A percentile compares a stretch with the other conserved stretches of the same genome.
These are phyloP conservation scores for Acropternis orthonyx DNA, from an alignment of 2,797 vertebrate genomes.

Conservation along the genomic window DNA sequence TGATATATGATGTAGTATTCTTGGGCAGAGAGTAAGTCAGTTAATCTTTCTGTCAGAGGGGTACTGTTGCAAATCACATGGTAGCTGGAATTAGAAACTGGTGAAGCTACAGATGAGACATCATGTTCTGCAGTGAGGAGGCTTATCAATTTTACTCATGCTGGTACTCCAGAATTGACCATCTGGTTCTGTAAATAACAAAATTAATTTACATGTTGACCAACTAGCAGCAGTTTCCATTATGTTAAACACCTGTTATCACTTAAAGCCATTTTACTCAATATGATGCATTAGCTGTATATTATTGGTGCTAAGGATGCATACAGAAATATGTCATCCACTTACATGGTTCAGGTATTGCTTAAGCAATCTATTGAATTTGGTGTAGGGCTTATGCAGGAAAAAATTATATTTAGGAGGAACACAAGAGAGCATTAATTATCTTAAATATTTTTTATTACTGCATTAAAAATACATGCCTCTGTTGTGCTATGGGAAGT, in stretches of 20 bases:
- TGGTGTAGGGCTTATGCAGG: not conserved
- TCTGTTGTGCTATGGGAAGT: not conserved
- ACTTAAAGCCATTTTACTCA: constrained; percentile 43
- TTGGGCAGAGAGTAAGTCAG: not conserved
- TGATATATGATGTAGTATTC: constrained; percentile 25
- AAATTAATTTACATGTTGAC: constrained; percentile 79
- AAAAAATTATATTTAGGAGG: not conserved
- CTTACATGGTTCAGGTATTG: constrained; percentile 23
- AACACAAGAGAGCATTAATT: not conserved
- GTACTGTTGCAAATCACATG: constrained; percentile 1
- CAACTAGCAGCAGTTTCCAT: constrained; percentile 60
- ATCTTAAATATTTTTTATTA: constrained; percentile 17
- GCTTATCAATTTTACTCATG: constrained; percentile 59
- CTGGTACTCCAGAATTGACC: constrained; percentile 73
- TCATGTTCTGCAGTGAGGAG: constrained; percentile 13
- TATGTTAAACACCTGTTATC: constrained; percentile 62
- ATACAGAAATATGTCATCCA: constrained; percentile 11
- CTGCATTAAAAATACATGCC: not conserved
- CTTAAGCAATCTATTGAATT: not conserved
- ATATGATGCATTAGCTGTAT: constrained; percentile 29
- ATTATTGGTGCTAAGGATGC: not conserved
- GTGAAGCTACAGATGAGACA: constrained; percentile 28
- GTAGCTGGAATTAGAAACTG: constrained; percentile 53
- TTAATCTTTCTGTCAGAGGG: constrained; percentile 56
- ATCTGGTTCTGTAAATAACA: constrained; percentile 74